Base-by-base conservation (phyloP, 1,140 invertebrate genomes). In the Luehdorfia chinensis region DNA sequence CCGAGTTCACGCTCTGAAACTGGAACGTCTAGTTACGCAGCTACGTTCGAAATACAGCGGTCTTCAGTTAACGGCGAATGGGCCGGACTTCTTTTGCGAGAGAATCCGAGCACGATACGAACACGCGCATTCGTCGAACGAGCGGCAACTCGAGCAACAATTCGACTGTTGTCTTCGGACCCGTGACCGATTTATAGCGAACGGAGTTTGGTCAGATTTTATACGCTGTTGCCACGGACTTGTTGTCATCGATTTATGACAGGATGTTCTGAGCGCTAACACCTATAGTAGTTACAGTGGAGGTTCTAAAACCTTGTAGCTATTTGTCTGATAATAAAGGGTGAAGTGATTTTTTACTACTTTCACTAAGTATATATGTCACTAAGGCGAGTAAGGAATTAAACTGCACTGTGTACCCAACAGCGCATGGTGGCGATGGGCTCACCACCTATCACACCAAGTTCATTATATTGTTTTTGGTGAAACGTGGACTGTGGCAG, bases 171-270 rank as follows among this genome's bases (percentile, higher is more conserved):
- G 77, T 88, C 5, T 80, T 87, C 52, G 87, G 87, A 1, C 83
- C 84, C 0, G 84, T 88, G 8, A 88, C 87, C 1, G 87, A 88
- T 55, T 87, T 88, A 70, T 88, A 85, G 75, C 79, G 73, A 73
- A 77, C 52, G 62, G 63, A 66, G 34, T 3, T 69, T 13, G 63
- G 47, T 15, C 62, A 63, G 47, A 34, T 66, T 13, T 45, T 65
- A 13, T 65, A 59, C 36, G 31, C 54, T 15, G 18, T 79, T 1
- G 53, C 54, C 21, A 44, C 64, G 9, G 74, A 84, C 47, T 33
- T 81, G 13, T 33, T 79, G 47, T 66, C 63, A 53, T 72, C 67
- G 23, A 25, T 75, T 15, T 44, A 59, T n/a, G 45, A 59, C 51
- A 67, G 41, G 43, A 27, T 23, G 11, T 37, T 37, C 34, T 37